Percentiles rank a stretch among this genome's conserved stretches.
Evolutionary conservation across 1,140 invertebrate genomes (phyloP).

Genomic region (Penaeus indicus): DNA sequence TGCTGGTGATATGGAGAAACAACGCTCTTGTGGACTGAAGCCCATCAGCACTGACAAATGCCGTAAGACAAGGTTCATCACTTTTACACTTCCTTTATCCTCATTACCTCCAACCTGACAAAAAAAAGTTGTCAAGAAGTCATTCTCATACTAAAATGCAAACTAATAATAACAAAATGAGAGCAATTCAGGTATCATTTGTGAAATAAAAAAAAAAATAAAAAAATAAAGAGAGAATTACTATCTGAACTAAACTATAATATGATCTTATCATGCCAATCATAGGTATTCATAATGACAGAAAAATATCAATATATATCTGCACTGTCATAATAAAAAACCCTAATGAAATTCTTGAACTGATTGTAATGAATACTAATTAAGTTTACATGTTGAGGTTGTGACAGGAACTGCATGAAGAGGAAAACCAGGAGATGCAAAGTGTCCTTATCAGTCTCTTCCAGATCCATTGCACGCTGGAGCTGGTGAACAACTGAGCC

Average conservation of each 20-base stretch:
- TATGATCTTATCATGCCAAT: too few species aligned
- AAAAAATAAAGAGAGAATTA: too few species aligned
- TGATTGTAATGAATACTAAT: slow-evolving; percentile 4
- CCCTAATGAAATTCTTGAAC: too few species aligned
- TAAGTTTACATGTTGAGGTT: slow-evolving; percentile 78
- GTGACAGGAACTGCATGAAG: slow-evolving; percentile 93
- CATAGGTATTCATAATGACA: too few species aligned
- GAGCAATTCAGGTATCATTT: too few species aligned
- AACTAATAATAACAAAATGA: too few species aligned
- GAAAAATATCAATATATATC: too few species aligned
- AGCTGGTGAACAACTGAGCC: slow-evolving; percentile 63
- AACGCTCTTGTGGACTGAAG: slow-evolving; percentile 90
- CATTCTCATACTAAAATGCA: too few species aligned
- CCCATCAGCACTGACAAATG: slow-evolving; percentile 95
- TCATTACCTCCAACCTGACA: slow-evolving; percentile 84
- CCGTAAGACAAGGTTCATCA: slow-evolving; percentile 88
- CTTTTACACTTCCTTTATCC: slow-evolving; percentile 83
- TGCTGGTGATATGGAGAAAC: slow-evolving; percentile 90
- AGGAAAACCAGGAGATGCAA: slow-evolving; percentile 95
- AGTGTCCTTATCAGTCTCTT: slow-evolving; percentile 95
- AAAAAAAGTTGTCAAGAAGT: not conserved
- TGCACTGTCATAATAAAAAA: too few species aligned
- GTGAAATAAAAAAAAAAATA: too few species aligned
- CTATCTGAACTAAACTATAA: too few species aligned
- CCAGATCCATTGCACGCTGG: slow-evolving; percentile 84